These are phyloP conservation scores for Hypsibius dujardini DNA, from an alignment of 1,140 invertebrate species.

Conservation along the genomic window DNA sequence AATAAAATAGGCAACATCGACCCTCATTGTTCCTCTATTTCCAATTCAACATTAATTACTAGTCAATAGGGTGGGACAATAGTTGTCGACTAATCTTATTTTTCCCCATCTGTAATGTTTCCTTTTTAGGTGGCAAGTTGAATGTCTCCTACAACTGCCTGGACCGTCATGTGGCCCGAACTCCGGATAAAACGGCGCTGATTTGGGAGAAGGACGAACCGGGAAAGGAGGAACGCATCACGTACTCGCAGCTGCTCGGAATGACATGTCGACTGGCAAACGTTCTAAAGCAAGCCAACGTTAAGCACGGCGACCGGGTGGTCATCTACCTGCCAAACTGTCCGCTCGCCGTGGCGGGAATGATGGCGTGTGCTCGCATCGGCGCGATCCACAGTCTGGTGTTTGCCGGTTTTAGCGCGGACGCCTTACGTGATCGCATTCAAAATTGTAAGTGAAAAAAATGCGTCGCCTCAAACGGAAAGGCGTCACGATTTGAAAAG, in stretches of 20 bases:
- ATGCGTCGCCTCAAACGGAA: too few species aligned
- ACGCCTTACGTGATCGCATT: slow-evolving; percentile 39
- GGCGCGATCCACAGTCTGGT: slow-evolving; percentile 42
- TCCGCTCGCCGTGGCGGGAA: slow-evolving; percentile 35
- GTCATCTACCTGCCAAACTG: slow-evolving; percentile 39
- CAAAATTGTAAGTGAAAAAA: neutral
- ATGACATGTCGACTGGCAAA: slow-evolving; percentile 36
- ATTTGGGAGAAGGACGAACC: slow-evolving; percentile 43
- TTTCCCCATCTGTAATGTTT: too few species aligned
- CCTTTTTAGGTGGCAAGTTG: slow-evolving; percentile 35
- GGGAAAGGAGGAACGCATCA: slow-evolving; percentile 30
- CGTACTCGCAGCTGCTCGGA: slow-evolving; percentile 26
- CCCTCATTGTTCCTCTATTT: too few species aligned
- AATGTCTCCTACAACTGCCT: slow-evolving; percentile 41
- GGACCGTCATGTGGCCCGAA: slow-evolving; percentile 34
- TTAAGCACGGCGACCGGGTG: slow-evolving; percentile 39
- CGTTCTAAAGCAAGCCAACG: slow-evolving; percentile 32
- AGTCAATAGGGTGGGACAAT: too few species aligned
- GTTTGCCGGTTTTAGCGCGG: slow-evolving; percentile 44
- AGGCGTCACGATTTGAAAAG: too few species aligned
- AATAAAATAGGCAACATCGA: too few species aligned
- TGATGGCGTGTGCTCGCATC: slow-evolving; percentile 39
- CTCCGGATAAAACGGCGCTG: slow-evolving; percentile 35
- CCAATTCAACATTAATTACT: too few species aligned
- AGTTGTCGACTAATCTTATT: too few species aligned